Evolutionary conservation across 2,797 vertebrate species (phyloP).

Genomic region (Lepilemur ruficaudatus): DNA sequence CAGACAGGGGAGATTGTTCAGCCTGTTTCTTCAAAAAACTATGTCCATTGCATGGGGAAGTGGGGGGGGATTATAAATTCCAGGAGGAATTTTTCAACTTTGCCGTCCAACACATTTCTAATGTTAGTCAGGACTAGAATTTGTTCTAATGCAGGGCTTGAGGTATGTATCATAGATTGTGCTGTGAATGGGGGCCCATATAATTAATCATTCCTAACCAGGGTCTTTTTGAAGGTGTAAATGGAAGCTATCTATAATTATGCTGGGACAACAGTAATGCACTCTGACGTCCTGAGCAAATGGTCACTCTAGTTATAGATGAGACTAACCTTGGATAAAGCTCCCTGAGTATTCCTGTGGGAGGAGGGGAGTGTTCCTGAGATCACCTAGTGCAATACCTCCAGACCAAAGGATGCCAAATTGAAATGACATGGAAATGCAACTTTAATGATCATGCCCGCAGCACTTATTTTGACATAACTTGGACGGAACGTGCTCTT

Average conservation of each 20-base stretch:
- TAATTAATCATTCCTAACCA: not conserved
- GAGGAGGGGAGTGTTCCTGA: not conserved
- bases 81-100: not conserved
- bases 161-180: not conserved
- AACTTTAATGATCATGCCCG: not conserved
- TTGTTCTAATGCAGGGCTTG: not conserved
- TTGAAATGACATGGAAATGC: not conserved
- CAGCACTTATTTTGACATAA: not conserved
- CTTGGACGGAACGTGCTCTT: not conserved
- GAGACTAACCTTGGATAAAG: not conserved
- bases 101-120: not conserved
- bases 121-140: not conserved
- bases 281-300: not conserved
- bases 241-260: not conserved
- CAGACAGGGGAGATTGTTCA: not conserved
- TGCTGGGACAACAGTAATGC: not conserved
- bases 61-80: not conserved
- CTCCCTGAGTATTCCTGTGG: not conserved
- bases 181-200: not conserved
- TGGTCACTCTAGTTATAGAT: not conserved
- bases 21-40: not conserved
- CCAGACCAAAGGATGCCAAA: not conserved
- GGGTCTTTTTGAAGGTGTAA: not conserved
- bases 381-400: not conserved
- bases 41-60: not conserved